These are phyloP conservation scores for Epinotia nisella DNA, from an alignment of 2,888 invertebrate species.

Conservation along the genomic window DNA sequence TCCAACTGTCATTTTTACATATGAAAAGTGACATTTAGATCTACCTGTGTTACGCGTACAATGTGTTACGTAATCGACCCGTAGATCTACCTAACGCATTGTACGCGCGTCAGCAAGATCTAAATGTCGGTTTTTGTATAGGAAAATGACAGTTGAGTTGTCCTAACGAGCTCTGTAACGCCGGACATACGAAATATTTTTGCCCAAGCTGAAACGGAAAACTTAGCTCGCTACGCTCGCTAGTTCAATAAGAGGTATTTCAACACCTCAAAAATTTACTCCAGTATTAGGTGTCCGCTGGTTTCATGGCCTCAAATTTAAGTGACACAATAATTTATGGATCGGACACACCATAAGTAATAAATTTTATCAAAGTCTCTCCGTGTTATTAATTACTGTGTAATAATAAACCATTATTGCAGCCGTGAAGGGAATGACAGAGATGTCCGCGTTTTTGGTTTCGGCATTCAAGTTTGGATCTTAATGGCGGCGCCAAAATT, in stretches of 20 bases:
- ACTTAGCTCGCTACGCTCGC: too few species aligned
- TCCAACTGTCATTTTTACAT: too few species aligned
- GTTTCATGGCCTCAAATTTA: conserved; percentile 44
- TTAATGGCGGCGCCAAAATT: neutral
- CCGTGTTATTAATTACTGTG: conserved; percentile 43
- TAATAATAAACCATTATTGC: conserved; percentile 43
- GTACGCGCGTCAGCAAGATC: too few species aligned
- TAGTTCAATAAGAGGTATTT: neutral
- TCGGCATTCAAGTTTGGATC: neutral
- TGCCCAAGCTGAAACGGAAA: too few species aligned
- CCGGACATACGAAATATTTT: too few species aligned
- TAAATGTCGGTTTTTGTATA: too few species aligned
- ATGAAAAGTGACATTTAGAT: too few species aligned
- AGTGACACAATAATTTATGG: conserved; percentile 52
- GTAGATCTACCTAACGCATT: too few species aligned
- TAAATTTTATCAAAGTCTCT: conserved; percentile 50
- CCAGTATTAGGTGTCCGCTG: neutral
- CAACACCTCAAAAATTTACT: neutral
- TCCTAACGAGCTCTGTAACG: too few species aligned
- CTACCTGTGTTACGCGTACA: too few species aligned
- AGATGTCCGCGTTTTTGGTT: conserved; percentile 3
- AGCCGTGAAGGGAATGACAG: conserved; percentile 8
- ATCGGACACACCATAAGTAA: conserved; percentile 48
- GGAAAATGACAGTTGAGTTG: too few species aligned
- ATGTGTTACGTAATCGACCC: too few species aligned